These are phyloP conservation scores for Idaea straminata DNA, from an alignment of 2,888 invertebrate species.

Conservation along the genomic window DNA sequence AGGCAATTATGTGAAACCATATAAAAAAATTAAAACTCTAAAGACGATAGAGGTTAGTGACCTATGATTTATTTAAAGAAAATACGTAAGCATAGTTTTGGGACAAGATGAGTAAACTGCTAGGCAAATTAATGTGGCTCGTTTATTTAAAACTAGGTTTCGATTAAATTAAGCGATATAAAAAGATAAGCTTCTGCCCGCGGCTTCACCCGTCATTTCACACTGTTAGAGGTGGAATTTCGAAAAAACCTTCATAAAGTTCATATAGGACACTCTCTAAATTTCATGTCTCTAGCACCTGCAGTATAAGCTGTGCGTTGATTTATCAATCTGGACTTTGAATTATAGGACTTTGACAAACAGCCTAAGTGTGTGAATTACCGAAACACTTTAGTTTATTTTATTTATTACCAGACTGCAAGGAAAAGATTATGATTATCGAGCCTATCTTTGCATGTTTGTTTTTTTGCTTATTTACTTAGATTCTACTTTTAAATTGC, in stretches of 20 bases:
- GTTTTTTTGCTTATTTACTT: not conserved
- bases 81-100: not conserved
- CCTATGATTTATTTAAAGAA: slow-evolving; percentile 2
- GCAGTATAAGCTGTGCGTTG: too few relatives aligned
- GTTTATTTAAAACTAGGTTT: not conserved
- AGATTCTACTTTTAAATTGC: too few relatives aligned
- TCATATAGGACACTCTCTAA: too few relatives aligned
- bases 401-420: not conserved
- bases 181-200: not conserved
- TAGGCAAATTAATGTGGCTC: not conserved
- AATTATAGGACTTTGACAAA: not conserved
- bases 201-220: too few relatives aligned
- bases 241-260: too few relatives aligned
- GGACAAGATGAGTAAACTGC: not conserved
- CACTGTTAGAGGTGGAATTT: too few relatives aligned
- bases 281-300: too few relatives aligned
- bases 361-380: not conserved
- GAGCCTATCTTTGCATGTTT: not conserved
- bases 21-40: too few relatives aligned
- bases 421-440: too few relatives aligned
- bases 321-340: not conserved
- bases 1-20: too few relatives aligned
- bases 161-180: not conserved
- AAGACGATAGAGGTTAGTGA: not conserved
- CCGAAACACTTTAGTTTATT: not conserved